Evolutionary conservation across 2,113 vertebrate species (phyloP).

Genomic region (Regulus satrapa): DNA sequence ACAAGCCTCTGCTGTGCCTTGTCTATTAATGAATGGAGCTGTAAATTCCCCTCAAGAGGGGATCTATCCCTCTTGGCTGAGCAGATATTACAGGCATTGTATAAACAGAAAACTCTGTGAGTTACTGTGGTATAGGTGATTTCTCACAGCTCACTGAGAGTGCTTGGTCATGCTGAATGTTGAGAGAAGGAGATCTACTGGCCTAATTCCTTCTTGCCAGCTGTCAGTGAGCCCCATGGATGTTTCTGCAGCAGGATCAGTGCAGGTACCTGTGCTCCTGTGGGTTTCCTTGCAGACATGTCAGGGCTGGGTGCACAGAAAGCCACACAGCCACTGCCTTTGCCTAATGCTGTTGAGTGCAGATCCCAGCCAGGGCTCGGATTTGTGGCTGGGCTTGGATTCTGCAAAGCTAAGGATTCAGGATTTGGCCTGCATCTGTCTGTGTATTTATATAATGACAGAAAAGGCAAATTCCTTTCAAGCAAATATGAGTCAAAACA

Average conservation of each 20-base stretch:
- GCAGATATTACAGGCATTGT: background rate
- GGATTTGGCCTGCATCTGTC: background rate
- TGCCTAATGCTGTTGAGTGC: background rate
- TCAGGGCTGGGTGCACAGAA: background rate
- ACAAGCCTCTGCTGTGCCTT: background rate
- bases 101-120: background rate
- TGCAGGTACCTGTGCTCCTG: background rate
- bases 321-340: background rate
- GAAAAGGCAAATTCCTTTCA: constrained; percentile 39
- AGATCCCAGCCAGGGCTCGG: background rate
- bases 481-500: constrained; percentile 62
- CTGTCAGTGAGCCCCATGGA: background rate
- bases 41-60: background rate
- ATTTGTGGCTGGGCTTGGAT: constrained; percentile 17
- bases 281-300: fast-evolving
- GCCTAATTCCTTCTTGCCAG: background rate
- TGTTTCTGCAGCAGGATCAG: background rate
- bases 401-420: background rate
- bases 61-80: background rate
- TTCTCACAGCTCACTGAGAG: background rate
- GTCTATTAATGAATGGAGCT: background rate
- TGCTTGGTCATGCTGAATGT: background rate
- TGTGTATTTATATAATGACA: constrained; percentile 25
- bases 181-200: background rate
- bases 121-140: background rate